phyloP scores from a whole-genome alignment of 1,140 invertebrate genomes.

The Reticulitermes speratus region DNA sequence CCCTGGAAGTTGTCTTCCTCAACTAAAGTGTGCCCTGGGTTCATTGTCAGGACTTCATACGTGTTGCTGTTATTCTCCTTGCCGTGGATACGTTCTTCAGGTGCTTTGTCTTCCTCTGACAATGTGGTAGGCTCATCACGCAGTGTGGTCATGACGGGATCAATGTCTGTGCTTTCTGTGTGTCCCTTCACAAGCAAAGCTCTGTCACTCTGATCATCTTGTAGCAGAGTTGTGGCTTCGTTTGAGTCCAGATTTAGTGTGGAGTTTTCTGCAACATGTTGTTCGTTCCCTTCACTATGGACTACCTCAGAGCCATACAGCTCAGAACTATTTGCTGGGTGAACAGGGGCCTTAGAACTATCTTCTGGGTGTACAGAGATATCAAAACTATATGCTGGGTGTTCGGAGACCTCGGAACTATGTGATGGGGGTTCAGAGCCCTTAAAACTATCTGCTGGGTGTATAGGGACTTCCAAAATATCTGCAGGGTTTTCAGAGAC shows the following conservation, averaged over 20 bases:
- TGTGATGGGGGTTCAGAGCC: background rate
- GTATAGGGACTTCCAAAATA: background rate
- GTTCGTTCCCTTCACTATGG: background rate
- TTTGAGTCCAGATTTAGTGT: background rate
- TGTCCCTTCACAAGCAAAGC: background rate
- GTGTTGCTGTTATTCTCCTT: conserved; percentile 14
- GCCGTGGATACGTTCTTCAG: background rate
- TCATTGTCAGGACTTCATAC: conserved; percentile 34
- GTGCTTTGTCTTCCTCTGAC: background rate
- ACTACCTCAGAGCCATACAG: background rate
- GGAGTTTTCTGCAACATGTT: background rate
- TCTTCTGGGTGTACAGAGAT: background rate
- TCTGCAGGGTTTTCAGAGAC: background rate
- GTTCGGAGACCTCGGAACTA: background rate
- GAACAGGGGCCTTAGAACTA: background rate
- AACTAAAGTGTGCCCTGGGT: conserved; percentile 30
- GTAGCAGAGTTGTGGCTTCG: background rate
- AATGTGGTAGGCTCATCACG: background rate
- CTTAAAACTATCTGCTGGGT: background rate
- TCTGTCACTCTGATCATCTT: background rate
- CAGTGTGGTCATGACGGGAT: background rate
- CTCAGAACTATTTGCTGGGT: background rate
- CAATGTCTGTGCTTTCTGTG: background rate
- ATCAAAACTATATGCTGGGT: background rate
- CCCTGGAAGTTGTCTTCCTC: conserved; percentile 34